Evolutionary conservation across 1,140 invertebrate species (phyloP), one percentile per base, ranked within the genome.

Genomic region (Dendroctonus ponderosae): DNA sequence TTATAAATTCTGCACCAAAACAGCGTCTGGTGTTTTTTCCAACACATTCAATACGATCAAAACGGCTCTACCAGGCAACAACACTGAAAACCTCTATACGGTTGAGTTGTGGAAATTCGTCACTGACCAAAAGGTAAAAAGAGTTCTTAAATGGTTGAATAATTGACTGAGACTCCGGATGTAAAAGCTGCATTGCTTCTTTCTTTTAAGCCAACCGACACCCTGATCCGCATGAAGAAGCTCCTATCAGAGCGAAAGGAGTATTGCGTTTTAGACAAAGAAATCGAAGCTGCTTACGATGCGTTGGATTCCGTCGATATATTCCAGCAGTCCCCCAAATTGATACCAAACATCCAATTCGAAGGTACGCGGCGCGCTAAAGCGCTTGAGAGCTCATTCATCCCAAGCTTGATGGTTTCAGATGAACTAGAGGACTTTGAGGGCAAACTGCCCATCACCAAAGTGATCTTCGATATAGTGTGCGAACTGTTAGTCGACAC

Each of bases 341-440:
- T 63, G 38, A 48, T 64, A 5, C 50, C 70, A 7, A 64, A 69
- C 54, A 43, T 75, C 14, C 61, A 71, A 44, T 75, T 69, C 67
- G 65, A 72, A 46, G 72, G 72, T 70, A 60, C 61, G 14, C 14
- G 0, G 5, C 5, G 38, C 14, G 5, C 11, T 14, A 14, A 2
- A 26, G 26, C 26, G 26, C 26, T 26, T 26, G 1, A 26, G 26
- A 26, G 26, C 26, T 26, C 26, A 1, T 26, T 26, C 26, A 26
- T 26, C 26, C 3, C 26, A 26, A 26, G 26, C 26, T 26, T 26
- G 26, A 26, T 26, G 26, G 41, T 75, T 71, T 40, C 56, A 78
- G 77, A 79, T 68, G 77, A 79, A 71, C 66, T 77, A 8, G 77
- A 79, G 44, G 76, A 79, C 40, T 75, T 78, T 58, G 76, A 76